Conservation (phyloP, 2,888 invertebrate genomes). For the Parasteatoda lunata region DNA sequence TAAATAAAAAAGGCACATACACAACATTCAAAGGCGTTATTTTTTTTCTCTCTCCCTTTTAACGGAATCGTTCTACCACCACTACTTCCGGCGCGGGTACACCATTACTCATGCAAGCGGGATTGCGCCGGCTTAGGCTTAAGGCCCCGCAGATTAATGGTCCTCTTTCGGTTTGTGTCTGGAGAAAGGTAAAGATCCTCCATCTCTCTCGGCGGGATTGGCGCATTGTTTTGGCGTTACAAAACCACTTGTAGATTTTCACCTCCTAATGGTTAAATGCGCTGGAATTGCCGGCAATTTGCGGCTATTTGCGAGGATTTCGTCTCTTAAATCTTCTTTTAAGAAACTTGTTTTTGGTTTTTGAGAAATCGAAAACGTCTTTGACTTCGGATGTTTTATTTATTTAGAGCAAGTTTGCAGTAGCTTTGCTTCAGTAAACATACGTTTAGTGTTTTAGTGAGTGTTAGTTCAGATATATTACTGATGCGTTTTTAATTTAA, state of each 20-base stretch:
- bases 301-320: background rate
- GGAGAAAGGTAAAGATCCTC: slow-evolving; percentile 4
- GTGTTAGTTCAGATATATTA: no score
- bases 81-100: slow-evolving; percentile 38
- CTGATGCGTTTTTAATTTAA: no score
- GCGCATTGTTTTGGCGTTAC: slow-evolving; percentile 36
- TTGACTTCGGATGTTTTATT: no score
- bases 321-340: background rate
- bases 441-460: no score
- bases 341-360: background rate
- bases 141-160: slow-evolving; percentile 65
- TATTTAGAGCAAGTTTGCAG: no score
- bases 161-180: background rate
- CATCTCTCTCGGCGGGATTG: slow-evolving; percentile 20
- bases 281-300: slow-evolving; percentile 21
- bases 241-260: slow-evolving; percentile 50
- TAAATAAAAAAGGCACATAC: background rate
- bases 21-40: background rate
- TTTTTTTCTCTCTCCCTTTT: background rate
- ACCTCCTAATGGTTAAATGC: background rate
- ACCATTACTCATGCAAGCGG: slow-evolving; percentile 61
- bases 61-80: background rate
- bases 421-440: no score
- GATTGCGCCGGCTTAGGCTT: slow-evolving; percentile 54
- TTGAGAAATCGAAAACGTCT: no score